Percentiles rank a stretch among this genome's conserved stretches.
Evolutionary conservation across 2,888 invertebrate species (phyloP).

Genomic region (Netelia virgata): DNA sequence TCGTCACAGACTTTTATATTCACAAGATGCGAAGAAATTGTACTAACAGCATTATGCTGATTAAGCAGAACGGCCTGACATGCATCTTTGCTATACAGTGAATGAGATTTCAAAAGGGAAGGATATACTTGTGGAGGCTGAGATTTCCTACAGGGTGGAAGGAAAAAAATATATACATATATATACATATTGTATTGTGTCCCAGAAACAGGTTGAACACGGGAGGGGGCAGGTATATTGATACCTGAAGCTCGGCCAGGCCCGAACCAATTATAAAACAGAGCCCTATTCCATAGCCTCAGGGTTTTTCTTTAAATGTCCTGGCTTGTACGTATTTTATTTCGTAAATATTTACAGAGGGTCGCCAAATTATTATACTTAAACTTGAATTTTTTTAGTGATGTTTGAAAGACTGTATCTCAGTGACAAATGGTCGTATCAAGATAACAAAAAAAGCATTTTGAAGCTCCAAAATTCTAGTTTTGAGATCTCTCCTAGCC

Average conservation of each 20-base stretch:
- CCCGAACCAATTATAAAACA: conserved; percentile 29
- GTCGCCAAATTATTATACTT: too few relatives aligned
- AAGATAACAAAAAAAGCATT: too few relatives aligned
- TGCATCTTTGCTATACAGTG: conserved; percentile 42
- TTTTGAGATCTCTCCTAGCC: too few relatives aligned
- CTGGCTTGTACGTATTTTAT: not conserved
- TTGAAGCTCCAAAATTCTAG: too few relatives aligned
- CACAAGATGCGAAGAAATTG: conserved; percentile 6
- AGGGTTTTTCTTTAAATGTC: not conserved
- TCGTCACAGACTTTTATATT: not conserved
- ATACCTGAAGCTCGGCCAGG: conserved; percentile 65
- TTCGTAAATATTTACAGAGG: not conserved
- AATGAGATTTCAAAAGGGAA: conserved; percentile 33
- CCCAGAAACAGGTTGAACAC: conserved; percentile 67
- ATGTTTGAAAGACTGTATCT: too few relatives aligned
- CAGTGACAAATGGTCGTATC: too few relatives aligned
- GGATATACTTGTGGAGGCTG: conserved; percentile 37
- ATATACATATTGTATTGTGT: conserved; percentile 16
- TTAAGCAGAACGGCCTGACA: conserved; percentile 44
- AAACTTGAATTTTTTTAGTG: too few relatives aligned
- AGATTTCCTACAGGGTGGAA: conserved; percentile 53
- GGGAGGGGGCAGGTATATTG: conserved; percentile 68
- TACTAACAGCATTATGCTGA: conserved; percentile 57
- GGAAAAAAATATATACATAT: conserved; percentile 44
- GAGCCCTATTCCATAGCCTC: not conserved